A percentile compares a stretch with the other conserved stretches of the same genome.
Conservation (phyloP, 1,140 invertebrate genomes). For the Drosophila athabasca region DNA sequence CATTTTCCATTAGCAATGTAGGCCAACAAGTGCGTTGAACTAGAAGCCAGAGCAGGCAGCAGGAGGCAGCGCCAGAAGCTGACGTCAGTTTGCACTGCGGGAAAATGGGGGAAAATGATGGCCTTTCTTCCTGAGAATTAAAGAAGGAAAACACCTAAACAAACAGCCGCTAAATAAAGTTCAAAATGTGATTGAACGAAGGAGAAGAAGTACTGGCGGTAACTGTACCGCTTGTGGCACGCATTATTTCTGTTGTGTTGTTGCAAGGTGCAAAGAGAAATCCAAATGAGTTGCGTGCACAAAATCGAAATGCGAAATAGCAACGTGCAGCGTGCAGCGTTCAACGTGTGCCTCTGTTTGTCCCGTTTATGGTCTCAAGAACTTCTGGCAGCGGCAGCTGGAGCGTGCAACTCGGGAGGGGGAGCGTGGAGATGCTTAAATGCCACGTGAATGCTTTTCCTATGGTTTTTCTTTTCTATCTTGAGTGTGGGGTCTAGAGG, state of each 20-base stretch:
- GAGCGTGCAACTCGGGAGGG: constrained; percentile 41
- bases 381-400: constrained; percentile 48
- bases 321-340: constrained; percentile 34
- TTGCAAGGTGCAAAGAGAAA: constrained; percentile 64
- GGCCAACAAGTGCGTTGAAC: constrained; percentile 82
- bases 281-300: constrained; percentile 56
- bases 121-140: not conserved
- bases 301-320: constrained; percentile 52
- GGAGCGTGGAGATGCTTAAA: constrained; percentile 20
- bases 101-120: constrained; percentile 3
- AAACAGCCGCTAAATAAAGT: constrained; percentile 39
- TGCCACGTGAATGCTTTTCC: constrained; percentile 35
- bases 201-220: constrained; percentile 18
- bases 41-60: constrained; percentile 34
- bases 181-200: constrained; percentile 77
- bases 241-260: constrained; percentile 46
- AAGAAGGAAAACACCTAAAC: constrained; percentile 3
- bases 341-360: too few relatives aligned
- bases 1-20: constrained; percentile 61
- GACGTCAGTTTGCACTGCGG: constrained; percentile 24
- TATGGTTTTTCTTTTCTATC: too few relatives aligned
- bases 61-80: constrained; percentile 16
- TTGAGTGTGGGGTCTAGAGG: not conserved
- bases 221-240: constrained; percentile 30
- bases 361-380: constrained; percentile 62